Conservation (phyloP, 2,113 vertebrate genomes). For the Phrynocephalus versicolor region DNA sequence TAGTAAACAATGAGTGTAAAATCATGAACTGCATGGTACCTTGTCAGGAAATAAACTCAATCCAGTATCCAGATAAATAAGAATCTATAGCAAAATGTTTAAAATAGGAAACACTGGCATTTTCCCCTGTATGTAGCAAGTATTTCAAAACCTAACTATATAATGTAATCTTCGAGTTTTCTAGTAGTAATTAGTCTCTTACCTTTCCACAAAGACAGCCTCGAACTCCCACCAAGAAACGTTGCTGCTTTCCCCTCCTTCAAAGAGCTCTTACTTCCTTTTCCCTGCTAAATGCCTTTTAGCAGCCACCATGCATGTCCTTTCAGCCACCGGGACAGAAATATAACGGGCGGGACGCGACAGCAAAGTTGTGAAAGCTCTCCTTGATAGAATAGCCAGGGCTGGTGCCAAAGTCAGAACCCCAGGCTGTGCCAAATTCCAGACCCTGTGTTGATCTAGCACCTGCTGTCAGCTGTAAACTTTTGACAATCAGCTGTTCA, state of each 20-base stretch:
- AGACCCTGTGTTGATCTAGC: background rate
- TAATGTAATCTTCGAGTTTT: background rate
- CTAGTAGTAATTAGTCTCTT: slow-evolving; percentile 33
- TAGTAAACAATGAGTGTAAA: slow-evolving; percentile 26
- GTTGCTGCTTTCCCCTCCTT: rapidly evolving
- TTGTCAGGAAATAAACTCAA: background rate
- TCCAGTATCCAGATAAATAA: background rate
- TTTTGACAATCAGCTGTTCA: slow-evolving; percentile 44
- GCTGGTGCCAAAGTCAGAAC: slow-evolving; percentile 2
- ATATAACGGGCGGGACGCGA: background rate
- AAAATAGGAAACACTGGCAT: background rate
- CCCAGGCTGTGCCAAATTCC: slow-evolving; percentile 21
- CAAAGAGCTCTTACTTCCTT: background rate
- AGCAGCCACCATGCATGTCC: background rate
- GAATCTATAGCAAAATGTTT: background rate
- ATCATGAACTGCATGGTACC: background rate
- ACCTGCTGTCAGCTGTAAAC: slow-evolving; percentile 29
- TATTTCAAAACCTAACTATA: slow-evolving; percentile 30
- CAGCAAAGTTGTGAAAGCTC: background rate
- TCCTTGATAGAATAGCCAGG: slow-evolving; percentile 56
- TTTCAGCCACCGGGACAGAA: slow-evolving; percentile 27
- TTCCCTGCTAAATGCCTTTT: background rate
- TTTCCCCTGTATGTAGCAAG: too few species aligned
- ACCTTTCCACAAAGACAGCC: background rate
- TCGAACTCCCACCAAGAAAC: slow-evolving; percentile 2